Percentiles rank a stretch among this genome's conserved stretches.
Conservation (phyloP, 2,797 vertebrate genomes). For the Sebastes steindachneri region DNA sequence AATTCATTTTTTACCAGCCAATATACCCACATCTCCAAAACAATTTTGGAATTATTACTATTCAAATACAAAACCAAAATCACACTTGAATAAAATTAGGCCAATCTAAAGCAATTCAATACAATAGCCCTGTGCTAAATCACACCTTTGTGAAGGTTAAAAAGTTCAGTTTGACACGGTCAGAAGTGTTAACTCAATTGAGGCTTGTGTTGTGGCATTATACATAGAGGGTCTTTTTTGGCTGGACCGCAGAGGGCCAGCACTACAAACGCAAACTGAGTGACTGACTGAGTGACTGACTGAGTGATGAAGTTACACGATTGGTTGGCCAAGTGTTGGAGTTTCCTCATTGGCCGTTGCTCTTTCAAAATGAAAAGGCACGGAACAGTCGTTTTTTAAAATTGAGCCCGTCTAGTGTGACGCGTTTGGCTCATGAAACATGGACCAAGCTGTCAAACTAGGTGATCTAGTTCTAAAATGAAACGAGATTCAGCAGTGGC, state of each 20-base stretch:
- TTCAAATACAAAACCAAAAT: neutral
- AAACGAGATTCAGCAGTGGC: neutral
- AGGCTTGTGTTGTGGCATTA: neutral
- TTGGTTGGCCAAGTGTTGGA: neutral
- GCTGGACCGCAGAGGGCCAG: no score
- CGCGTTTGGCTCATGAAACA: no score
- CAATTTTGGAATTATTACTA: neutral
- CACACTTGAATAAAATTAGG: neutral
- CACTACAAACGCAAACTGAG: neutral
- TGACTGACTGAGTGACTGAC: neutral
- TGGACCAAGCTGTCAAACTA: neutral
- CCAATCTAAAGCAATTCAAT: neutral
- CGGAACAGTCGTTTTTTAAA: neutral
- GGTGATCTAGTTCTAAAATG: neutral
- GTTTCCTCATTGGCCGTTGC: neutral
- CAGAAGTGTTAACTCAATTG: neutral
- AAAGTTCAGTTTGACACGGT: no score
- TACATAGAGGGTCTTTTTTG: neutral
- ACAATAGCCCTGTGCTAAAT: neutral
- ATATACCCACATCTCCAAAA: neutral
- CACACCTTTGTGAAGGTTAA: no score
- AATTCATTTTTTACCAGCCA: neutral
- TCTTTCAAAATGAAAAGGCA: neutral
- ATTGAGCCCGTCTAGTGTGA: no score
- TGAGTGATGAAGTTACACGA: neutral